Evolutionary conservation across 2,888 invertebrate species (phyloP), one percentile per base, ranked within the genome.

Genomic region (Amiota mariae): DNA sequence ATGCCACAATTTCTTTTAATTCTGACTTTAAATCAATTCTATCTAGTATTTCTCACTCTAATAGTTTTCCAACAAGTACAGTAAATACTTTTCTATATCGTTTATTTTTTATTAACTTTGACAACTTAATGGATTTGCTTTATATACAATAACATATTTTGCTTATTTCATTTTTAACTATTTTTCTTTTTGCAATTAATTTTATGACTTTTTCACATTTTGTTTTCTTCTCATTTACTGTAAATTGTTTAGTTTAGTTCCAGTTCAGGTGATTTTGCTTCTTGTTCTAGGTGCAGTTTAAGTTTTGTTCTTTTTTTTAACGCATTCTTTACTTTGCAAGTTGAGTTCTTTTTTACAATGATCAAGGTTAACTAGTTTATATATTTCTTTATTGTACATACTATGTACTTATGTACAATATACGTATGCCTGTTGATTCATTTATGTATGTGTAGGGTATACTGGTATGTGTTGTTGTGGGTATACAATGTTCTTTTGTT

Each of bases 321-420:
- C 18, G 59, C 59, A 36, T 36, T 36, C 36, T 36, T 36, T 36
- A 36, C 4, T 36, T 36, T 36, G 18, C 63, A 13, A 20, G 24
- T 24, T 18, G 63, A 9, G 13, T 63, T 63, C 11, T 12, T 63
- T 63, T 46, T 63, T 46, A 63, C 24, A 63, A 24, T 13, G 13
- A 63, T 63, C 63, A 63, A 63, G 63, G 63, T 63, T 63, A 63
- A 63, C 63, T 63, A 46, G 63, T 63, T 46, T 12, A 36, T 24
- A 24, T 24, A 1, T 24, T 24, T 24, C 46, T 36, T n/a, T 15
- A 13, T 63, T n/a, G n/a, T 6, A 36, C 0, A 36, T 36, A 36
- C 3, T 4, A 59, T 10, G 15, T 59, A 8, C 24, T 59, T 59
- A 12, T 20, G 59, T 59, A 18, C n/a, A n/a, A n/a, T 18, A 10